phyloP scores from a whole-genome alignment of 2,888 invertebrate species.

The Melanostoma mellinum region DNA sequence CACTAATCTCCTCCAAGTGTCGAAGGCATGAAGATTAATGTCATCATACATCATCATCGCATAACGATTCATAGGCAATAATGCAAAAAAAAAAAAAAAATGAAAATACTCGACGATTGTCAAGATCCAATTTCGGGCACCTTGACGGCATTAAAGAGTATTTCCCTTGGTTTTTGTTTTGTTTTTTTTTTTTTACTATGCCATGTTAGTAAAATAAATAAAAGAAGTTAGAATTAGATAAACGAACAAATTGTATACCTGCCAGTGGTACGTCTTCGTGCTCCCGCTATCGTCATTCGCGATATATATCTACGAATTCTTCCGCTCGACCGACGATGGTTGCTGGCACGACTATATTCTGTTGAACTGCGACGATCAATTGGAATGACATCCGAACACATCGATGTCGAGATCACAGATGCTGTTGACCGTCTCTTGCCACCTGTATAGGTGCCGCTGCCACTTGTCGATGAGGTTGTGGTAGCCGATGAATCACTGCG shows the following conservation, averaged over 20 bases:
- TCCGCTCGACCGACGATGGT: slow-evolving; percentile 80
- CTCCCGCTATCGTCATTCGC: slow-evolving; percentile 81
- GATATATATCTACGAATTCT: slow-evolving; percentile 80
- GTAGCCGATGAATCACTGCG: slow-evolving; percentile 82
- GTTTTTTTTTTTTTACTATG: not conserved
- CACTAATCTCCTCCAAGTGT: too few species aligned
- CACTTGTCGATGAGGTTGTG: slow-evolving; percentile 80
- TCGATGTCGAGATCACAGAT: slow-evolving; percentile 81
- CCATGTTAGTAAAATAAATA: slow-evolving; percentile 79
- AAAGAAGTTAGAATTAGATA: slow-evolving; percentile 43
- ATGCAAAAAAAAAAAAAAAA: too few species aligned
- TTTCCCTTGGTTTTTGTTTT: too few species aligned
- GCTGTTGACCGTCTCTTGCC: slow-evolving; percentile 81
- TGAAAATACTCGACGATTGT: too few species aligned
- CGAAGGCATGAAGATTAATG: too few species aligned
- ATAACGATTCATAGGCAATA: too few species aligned
- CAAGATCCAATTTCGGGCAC: too few species aligned
- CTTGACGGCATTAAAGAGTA: too few species aligned
- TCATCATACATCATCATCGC: too few species aligned
- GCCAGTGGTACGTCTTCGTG: slow-evolving; percentile 81
- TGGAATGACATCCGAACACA: slow-evolving; percentile 80
- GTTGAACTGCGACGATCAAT: slow-evolving; percentile 81
- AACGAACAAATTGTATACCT: slow-evolving; percentile 77
- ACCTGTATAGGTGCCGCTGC: slow-evolving; percentile 80
- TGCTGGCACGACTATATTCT: slow-evolving; percentile 78